Evolutionary conservation across 1,140 invertebrate genomes (phyloP), one percentile per base, ranked within the genome.

Genomic region (Drosophila ananassae): DNA sequence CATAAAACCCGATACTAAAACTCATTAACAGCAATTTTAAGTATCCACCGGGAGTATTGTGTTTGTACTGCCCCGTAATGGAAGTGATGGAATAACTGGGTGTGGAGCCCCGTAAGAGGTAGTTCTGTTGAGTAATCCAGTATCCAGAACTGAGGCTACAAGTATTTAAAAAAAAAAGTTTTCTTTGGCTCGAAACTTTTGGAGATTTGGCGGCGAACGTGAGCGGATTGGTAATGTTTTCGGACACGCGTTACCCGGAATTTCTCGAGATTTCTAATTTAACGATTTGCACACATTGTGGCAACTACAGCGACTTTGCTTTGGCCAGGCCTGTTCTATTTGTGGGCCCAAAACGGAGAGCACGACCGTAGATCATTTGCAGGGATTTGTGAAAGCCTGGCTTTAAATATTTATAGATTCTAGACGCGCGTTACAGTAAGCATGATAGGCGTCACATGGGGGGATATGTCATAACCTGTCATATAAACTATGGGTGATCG

Each of bases 251-350:
- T 63, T 73, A 10, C 39, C 55, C 28, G 48, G 44, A 73, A 57
- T 67, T 73, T 53, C 64, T 73, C 56, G 77, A 52, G 63, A 77
- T 73, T 22, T 46, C 37, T 84, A 84, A 85, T 84, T 28, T 80
- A 80, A 62, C 74, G 32, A 85, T 84, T 84, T 85, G 81, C 81
- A 84, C 77, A 77, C 80, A 84, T 64, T 73, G 71, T 57, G 51
- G 60, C 44, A 24, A 30, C 41, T 53, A n/a, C 30, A 52, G 32
- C 55, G 60, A 64, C 60, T 52, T 32, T 54, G 13, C 37, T 50
- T 52, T 34, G 69, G 51, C 10, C 41, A 48, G 21, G 51, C 21
- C 37, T n/a, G 2, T 10, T 13, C 22, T 39, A 58, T 60, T 52
- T 72, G 39, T 7, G 6, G 41, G 17, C 17, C 17, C 17, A 17